Evolutionary conservation across 1,140 invertebrate species (phyloP).

Genomic region (Pygmarrhopalites habei): DNA sequence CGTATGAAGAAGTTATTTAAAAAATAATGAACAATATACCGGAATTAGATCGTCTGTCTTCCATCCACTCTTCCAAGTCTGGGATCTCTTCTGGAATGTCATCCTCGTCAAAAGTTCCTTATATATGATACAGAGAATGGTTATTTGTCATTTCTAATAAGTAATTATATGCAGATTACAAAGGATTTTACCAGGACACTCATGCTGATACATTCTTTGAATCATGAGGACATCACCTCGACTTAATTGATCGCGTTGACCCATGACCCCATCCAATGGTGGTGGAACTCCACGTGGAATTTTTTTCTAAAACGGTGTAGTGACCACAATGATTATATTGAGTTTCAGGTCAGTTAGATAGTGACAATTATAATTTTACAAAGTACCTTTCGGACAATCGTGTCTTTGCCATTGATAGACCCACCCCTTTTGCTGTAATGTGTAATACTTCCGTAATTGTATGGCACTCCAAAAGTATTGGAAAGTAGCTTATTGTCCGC

Average conservation of each 20-base stretch:
- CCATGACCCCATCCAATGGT: constrained; percentile 42
- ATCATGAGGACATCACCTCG: constrained; percentile 64
- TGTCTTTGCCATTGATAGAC: constrained; percentile 25
- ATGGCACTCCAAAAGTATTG: constrained; percentile 29
- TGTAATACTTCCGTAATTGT: too few relatives aligned
- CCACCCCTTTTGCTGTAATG: constrained; percentile 25
- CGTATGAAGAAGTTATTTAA: neutral
- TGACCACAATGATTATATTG: neutral
- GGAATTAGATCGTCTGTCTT: neutral
- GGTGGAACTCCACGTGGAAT: neutral
- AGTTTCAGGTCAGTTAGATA: neutral
- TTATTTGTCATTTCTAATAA: neutral
- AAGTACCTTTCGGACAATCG: constrained; percentile 24
- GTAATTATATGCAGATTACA: neutral
- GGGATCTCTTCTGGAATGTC: neutral
- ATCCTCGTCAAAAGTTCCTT: neutral
- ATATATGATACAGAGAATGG: neutral
- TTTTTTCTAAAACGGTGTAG: neutral
- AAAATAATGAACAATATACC: neutral
- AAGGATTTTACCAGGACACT: constrained; percentile 18
- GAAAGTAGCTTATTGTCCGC: constrained; percentile 13
- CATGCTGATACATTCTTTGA: constrained; percentile 62
- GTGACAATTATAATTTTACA: neutral
- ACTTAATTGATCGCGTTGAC: constrained; percentile 64
- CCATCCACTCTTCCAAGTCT: constrained; percentile 8